Base-by-base conservation (phyloP, 1,140 invertebrate genomes). In the Phymastichus coffea region DNA sequence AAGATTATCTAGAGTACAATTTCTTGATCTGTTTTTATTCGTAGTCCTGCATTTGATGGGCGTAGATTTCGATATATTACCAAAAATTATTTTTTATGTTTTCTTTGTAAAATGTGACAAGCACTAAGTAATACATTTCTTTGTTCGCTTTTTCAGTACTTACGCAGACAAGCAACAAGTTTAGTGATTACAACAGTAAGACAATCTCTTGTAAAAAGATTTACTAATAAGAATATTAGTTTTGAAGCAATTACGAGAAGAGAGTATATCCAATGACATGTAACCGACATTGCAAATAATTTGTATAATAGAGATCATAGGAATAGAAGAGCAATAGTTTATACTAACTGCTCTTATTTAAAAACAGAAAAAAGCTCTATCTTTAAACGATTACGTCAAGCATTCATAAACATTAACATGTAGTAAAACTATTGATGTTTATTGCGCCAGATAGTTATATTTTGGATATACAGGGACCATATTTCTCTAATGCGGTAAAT, bases 401-500 rank as follows among this genome's bases (percentile, higher is more conserved):
- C 43, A 14, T 61, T 20, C 58, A 54, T 19, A 54, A 61, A 41
- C 14, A 22, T 9, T 1, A 26, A 3, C 44, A 61, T 28, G 17
- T 61, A 48, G 14, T 54, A 7, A 61, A 54, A 20, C 58, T 51
- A 15, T 26, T 37, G 2, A 10, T 61, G 1, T 4, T 48, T 17
- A 15, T 48, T 17, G 46, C 2, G 1, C 46, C 46, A 33, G 14
- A 48, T 48, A 28, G 26, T n/a, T 61, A 56, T 23, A 61, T 61
- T 25, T 20, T 61, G 23, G 53, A 61, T 26, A 61, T 61, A 0
- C 52, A 49, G 8, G 59, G 52, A 1, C 59, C 59, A 2, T 56
- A 61, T 28, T 51, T 61, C 38, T 35, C 59, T 3, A 44, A 56
- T 38, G 35, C 23, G 25, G 41, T 9, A 2, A 55, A 56, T 10